phyloP scores from a whole-genome alignment of 2,113 vertebrate species.

The Pongo abelii region DNA sequence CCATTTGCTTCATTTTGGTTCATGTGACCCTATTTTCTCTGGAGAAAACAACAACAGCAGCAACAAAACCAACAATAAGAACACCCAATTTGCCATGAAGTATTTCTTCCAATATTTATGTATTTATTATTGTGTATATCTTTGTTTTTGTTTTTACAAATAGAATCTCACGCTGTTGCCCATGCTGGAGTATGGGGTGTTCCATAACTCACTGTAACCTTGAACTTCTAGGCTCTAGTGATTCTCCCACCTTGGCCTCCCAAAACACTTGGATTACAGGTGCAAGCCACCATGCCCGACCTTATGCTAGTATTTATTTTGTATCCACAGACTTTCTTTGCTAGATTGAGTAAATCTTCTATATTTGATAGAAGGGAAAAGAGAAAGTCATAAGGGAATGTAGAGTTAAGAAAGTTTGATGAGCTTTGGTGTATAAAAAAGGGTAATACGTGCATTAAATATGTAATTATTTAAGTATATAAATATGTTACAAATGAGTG shows the following conservation, averaged over 20 bases:
- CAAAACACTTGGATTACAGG: no score
- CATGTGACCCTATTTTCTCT: neutral
- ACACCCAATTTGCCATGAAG: neutral
- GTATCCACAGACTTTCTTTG: neutral
- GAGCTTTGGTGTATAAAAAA: neutral
- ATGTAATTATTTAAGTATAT: neutral
- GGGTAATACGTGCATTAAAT: neutral
- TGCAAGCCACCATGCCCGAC: neutral
- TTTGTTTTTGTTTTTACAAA: no score
- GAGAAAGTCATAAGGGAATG: neutral
- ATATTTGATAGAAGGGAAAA: neutral
- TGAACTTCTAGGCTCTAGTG: no score
- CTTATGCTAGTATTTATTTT: neutral
- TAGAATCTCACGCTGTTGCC: no score
- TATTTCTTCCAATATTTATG: neutral
- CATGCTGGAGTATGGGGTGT: no score
- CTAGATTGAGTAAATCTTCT: neutral
- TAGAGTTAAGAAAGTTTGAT: neutral
- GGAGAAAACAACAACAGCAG: neutral
- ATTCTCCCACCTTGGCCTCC: no score
- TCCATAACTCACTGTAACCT: no score
- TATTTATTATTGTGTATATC: no score
- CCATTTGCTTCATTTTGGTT: neutral
- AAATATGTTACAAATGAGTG: neutral
- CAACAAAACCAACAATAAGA: neutral